Conservation (phyloP, 92 coral and sea anemone genomes). For the Pocillopora meandrina region DNA sequence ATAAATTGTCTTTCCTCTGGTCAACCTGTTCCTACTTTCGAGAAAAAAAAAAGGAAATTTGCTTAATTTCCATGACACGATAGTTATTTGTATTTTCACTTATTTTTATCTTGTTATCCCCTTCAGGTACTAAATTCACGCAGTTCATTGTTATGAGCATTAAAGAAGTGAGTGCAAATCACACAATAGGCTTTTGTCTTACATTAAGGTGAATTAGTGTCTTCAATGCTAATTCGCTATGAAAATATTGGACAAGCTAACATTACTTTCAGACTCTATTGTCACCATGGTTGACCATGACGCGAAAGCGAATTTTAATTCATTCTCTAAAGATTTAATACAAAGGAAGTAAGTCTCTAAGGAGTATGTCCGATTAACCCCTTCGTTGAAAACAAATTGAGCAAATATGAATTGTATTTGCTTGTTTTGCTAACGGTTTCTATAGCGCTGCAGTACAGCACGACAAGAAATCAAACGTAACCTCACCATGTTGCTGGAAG, state of each 20-base stretch:
- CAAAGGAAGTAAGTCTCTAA: constrained; percentile 18
- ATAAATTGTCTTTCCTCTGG: too few species aligned
- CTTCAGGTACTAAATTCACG: background rate
- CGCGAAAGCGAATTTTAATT: constrained; percentile 4
- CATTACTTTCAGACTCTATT: constrained; percentile 1
- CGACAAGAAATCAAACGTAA: background rate
- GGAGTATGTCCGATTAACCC: constrained; percentile 21
- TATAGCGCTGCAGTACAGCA: constrained; percentile 16
- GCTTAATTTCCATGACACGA: background rate
- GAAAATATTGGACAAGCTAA: background rate
- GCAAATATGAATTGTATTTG: constrained; percentile 1
- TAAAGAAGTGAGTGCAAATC: background rate
- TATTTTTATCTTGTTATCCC: constrained; percentile 1
- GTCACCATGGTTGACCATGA: background rate
- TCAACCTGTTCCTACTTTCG: too few species aligned
- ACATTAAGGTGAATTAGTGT: background rate
- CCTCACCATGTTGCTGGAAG: constrained; percentile 76
- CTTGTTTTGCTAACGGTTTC: constrained; percentile 43
- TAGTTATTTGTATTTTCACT: background rate
- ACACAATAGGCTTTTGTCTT: constrained; percentile 4
- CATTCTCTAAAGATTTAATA: background rate
- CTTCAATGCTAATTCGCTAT: background rate
- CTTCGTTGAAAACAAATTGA: background rate
- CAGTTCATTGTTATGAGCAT: background rate
- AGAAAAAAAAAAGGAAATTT: too few species aligned